phyloP scores from a whole-genome alignment of 2,888 invertebrate species.

The Kryphioiulus occultus region DNA sequence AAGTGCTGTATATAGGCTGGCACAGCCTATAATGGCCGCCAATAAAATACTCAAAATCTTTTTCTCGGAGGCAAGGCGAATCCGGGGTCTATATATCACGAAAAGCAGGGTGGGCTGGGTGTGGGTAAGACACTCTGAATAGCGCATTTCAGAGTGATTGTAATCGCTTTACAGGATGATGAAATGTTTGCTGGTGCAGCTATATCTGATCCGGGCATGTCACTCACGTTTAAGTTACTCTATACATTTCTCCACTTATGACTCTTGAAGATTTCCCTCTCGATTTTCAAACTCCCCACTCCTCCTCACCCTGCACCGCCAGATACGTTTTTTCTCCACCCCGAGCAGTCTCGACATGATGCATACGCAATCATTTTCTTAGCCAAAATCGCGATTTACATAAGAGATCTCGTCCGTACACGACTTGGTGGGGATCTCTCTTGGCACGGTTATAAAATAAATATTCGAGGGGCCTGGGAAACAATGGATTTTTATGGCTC shows the following conservation, averaged over 20 bases:
- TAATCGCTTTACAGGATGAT: constrained; percentile 43
- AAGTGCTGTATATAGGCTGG: background rate
- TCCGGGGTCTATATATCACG: constrained; percentile 24
- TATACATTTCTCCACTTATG: constrained; percentile 45
- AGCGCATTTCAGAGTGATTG: constrained; percentile 42
- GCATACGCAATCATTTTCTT: constrained; percentile 42
- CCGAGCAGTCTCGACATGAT: background rate
- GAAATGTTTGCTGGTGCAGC: constrained; percentile 45
- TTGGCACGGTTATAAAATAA: background rate
- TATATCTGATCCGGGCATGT: constrained; percentile 42
- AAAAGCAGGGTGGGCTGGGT: background rate
- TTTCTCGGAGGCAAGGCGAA: background rate
- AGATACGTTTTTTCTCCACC: background rate
- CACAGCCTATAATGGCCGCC: constrained; percentile 24
- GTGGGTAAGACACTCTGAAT: background rate
- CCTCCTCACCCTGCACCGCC: background rate
- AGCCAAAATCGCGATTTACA: constrained; percentile 38
- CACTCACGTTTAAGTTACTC: constrained; percentile 44
- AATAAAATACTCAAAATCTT: constrained; percentile 38
- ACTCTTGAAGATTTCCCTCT: constrained; percentile 27
- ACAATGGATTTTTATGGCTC: background rate
- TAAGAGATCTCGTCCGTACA: constrained; percentile 39
- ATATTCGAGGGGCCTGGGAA: background rate
- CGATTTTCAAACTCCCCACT: background rate
- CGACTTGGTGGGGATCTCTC: background rate